These are phyloP conservation scores for Platichthys flesus DNA, from an alignment of 2,113 vertebrate genomes.

Conservation along the genomic window DNA sequence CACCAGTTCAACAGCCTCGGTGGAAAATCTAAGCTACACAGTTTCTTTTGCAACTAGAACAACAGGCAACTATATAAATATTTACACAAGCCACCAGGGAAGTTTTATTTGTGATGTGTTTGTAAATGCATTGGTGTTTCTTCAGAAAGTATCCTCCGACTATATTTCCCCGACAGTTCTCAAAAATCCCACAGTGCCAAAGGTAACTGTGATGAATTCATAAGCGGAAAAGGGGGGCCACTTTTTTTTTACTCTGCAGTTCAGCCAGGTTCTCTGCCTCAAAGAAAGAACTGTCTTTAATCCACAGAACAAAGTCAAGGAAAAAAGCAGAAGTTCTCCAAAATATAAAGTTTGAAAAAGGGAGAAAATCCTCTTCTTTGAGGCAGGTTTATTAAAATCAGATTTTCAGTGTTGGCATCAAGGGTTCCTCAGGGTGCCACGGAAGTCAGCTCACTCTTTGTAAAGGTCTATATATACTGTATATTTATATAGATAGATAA, in stretches of 20 bases:
- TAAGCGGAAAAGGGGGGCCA: background rate
- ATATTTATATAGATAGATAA: no score
- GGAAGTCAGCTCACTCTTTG: background rate
- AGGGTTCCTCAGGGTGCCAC: background rate
- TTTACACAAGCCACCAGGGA: no score
- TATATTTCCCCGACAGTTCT: background rate
- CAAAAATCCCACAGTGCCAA: background rate
- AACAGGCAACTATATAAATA: background rate
- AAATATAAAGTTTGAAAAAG: background rate
- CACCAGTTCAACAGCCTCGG: no score
- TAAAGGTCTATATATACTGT: background rate
- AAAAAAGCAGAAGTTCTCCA: background rate
- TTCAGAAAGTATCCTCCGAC: background rate
- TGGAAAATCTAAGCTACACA: no score
- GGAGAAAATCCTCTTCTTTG: background rate
- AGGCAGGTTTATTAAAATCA: background rate
- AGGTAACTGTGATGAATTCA: background rate
- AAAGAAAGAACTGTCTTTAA: background rate
- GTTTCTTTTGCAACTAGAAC: no score
- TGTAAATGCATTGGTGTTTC: background rate
- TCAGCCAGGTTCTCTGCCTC: background rate
- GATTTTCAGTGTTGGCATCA: background rate
- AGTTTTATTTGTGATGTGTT: background rate
- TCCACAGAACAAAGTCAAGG: background rate
- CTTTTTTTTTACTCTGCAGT: background rate